phyloP scores from a whole-genome alignment of 2,113 vertebrate species.

The Rissa tridactyla region DNA sequence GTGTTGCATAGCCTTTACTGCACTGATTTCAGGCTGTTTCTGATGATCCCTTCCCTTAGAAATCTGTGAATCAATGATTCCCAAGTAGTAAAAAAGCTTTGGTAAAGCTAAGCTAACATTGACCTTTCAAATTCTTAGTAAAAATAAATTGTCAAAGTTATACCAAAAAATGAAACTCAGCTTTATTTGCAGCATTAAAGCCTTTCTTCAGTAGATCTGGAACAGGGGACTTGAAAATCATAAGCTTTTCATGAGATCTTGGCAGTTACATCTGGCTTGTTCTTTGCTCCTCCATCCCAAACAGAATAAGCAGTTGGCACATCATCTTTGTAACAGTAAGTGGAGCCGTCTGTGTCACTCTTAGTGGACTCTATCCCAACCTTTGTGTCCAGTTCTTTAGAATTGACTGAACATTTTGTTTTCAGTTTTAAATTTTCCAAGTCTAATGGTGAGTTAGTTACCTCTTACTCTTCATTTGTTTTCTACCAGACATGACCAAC shows the following conservation, averaged over 20 bases:
- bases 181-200: neutral
- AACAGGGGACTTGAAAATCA: neutral
- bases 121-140: neutral
- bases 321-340: neutral
- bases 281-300: neutral
- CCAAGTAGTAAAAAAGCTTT: neutral
- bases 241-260: neutral
- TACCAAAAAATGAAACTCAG: neutral
- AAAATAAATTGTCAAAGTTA: neutral
- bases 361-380: neutral
- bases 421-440: neutral
- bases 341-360: rapidly evolving
- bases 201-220: neutral
- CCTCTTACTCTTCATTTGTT: neutral
- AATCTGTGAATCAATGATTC: neutral
- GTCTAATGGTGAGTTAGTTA: neutral
- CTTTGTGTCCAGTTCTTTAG: neutral
- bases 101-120: neutral
- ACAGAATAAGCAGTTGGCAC: neutral
- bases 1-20: neutral
- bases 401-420: neutral
- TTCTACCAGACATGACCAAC: neutral
- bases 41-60: neutral
- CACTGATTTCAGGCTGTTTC: neutral
- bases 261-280: neutral